Conservation (phyloP, 2,888 invertebrate species). For the Rhamphomyia laevipes region DNA sequence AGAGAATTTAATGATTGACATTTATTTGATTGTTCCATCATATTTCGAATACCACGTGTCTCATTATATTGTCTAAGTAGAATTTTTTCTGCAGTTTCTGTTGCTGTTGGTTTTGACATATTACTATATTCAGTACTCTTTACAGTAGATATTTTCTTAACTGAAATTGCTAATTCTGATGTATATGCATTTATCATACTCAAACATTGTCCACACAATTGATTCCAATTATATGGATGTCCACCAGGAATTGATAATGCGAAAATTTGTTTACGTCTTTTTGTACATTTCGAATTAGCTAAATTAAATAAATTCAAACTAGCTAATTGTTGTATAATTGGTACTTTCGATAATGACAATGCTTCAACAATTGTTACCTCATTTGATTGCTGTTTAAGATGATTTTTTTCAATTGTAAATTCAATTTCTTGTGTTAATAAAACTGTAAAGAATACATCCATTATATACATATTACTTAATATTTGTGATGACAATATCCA, state of each 20-base stretch:
- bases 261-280: slow-evolving; percentile 53
- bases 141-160: slow-evolving; percentile 25
- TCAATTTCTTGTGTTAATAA: slow-evolving; percentile 57
- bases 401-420: slow-evolving; percentile 45
- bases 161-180: slow-evolving; percentile 46
- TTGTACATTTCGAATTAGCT: slow-evolving; percentile 41
- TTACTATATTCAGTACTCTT: slow-evolving; percentile 19
- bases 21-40: slow-evolving; percentile 16
- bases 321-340: slow-evolving; percentile 62
- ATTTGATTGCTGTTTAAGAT: slow-evolving; percentile 24
- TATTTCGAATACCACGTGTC: slow-evolving; percentile 28
- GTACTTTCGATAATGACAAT: slow-evolving; percentile 41
- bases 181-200: slow-evolving; percentile 51
- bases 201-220: slow-evolving; percentile 50
- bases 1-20: slow-evolving; percentile 16
- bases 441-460: slow-evolving; percentile 58
- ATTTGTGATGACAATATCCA: slow-evolving; percentile 62
- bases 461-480: slow-evolving; percentile 54
- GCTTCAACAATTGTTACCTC: slow-evolving; percentile 49
- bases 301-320: slow-evolving; percentile 60
- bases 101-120: slow-evolving; percentile 16
- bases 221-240: slow-evolving; percentile 80
- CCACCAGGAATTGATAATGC: slow-evolving; percentile 71
- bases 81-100: slow-evolving; percentile 29
- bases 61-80: slow-evolving; percentile 32